Base-by-base conservation (phyloP, 2,113 vertebrate genomes). In the Aphyosemion australe region DNA sequence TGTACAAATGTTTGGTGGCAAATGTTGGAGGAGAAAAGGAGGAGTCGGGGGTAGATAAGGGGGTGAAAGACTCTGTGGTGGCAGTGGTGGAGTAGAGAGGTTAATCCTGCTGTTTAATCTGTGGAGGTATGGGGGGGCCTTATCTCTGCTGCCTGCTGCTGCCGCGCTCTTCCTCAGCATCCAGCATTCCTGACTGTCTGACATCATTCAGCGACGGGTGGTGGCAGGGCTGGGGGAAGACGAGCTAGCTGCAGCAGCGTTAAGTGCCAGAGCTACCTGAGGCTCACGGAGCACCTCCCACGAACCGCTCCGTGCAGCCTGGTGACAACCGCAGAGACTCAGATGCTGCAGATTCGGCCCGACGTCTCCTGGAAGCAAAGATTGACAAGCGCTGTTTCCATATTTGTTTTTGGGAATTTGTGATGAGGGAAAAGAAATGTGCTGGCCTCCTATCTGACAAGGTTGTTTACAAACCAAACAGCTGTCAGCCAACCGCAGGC, bases 31-130 rank as follows among this genome's bases (percentile, higher is more conserved):
- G 84, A 79, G 72, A 78, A 84, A 86, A 72, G 80, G 72, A 61
- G 80, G 69, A 69, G 76, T 67, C 71, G 74, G 78, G 83, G 74
- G 55, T 11, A 85, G 86, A 88, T 87, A 85, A 88, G 83, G 83
- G 80, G 87, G 89, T 90, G 84, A 86, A 90, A 86, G 88, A 91
- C 86, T 89, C 69, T 60, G 54, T 71, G 80, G 86, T 85, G 81
- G 84, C 83, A 84, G 87, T 80, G 82, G 82, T 84, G 85, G 84
- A 84, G 84, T 74, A 88, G 89, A 84, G 89, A 93, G 92, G 91
- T 93, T 92, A 93, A 92, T 93, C 91, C 92, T 80, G 83, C 89
- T 82, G 87, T 93, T 93, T 93, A 92, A 93, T 93, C 91, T 93
- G 88, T 84, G 65, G 84, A 90, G 87, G 89, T 90, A 87, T 79